Evolutionary conservation across 2,888 invertebrate genomes (phyloP).

Genomic region (Zonitis immaculata): DNA sequence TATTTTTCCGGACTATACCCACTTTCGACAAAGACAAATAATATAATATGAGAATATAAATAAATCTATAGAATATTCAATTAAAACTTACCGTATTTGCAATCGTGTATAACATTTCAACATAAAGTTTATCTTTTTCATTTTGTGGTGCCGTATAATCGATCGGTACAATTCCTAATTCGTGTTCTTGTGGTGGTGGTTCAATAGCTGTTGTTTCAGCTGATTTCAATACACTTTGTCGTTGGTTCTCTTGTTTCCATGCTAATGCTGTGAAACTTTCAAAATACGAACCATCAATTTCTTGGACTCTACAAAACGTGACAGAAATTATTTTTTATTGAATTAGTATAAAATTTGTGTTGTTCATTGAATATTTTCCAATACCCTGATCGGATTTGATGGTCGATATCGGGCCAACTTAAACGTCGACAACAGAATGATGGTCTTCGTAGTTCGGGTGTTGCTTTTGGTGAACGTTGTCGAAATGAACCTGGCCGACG

Average conservation of each 20-base stretch:
- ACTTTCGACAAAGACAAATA: no score
- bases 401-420: constrained; percentile 83
- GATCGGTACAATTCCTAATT: constrained; percentile 43
- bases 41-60: no score
- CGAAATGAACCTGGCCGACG: constrained; percentile 53
- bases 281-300: constrained; percentile 91
- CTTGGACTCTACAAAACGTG: constrained; percentile 70
- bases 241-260: constrained; percentile 87
- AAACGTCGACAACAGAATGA: constrained; percentile 73
- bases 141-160: constrained; percentile 44
- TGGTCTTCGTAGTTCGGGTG: constrained; percentile 59
- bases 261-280: constrained; percentile 89
- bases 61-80: constrained; percentile 28
- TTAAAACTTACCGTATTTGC: constrained; percentile 79
- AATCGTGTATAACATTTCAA: constrained; percentile 93
- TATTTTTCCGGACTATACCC: no score
- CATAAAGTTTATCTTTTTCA: constrained; percentile 70
- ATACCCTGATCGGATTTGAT: constrained; percentile 78
- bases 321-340: constrained; percentile 4
- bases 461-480: constrained; percentile 51
- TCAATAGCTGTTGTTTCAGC: constrained; percentile 61
- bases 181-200: constrained; percentile 51
- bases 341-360: no score
- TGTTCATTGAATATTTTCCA: no score
- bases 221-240: constrained; percentile 71